Percentiles rank a stretch among this genome's conserved stretches.
These are phyloP conservation scores for Bradypus variegatus DNA, from an alignment of 2,797 vertebrate genomes.

Conservation along the genomic window DNA sequence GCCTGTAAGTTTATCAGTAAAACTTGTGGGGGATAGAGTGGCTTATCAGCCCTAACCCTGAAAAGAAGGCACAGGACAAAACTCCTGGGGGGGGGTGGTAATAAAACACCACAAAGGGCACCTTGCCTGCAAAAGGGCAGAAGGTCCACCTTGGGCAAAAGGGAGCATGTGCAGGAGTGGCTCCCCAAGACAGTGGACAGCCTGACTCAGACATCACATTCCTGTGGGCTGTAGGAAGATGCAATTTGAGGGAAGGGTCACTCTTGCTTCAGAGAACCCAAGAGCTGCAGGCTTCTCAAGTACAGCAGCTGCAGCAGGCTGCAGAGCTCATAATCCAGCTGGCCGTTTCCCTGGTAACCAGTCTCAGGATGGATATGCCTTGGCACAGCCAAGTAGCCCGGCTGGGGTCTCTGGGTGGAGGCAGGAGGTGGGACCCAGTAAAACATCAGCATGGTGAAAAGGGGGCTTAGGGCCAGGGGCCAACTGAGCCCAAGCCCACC, in stretches of 20 bases:
- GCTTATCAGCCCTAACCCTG: neutral
- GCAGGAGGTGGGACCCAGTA: rapidly evolving
- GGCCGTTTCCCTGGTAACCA: conserved; percentile 39
- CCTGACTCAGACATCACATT: neutral
- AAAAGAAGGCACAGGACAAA: neutral
- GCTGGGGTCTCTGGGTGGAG: too few species aligned
- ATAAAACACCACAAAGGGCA: neutral
- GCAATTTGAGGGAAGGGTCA: neutral
- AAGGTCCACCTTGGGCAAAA: neutral
- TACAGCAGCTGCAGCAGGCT: neutral
- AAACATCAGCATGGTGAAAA: neutral
- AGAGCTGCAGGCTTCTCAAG: neutral
- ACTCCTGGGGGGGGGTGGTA: too few species aligned
- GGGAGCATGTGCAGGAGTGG: neutral
- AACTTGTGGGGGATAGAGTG: neutral
- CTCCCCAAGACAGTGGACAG: neutral
- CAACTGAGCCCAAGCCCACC: neutral
- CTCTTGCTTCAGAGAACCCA: neutral
- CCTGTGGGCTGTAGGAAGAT: neutral
- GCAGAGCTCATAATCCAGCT: conserved; percentile 51
- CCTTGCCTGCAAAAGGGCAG: conserved; percentile 1
- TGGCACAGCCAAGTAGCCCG: neutral
- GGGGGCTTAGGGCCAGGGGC: neutral
- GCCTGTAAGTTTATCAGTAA: too few species aligned
- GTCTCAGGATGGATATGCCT: neutral